phyloP scores from a whole-genome alignment of 2,113 vertebrate species.

The Oceanodroma tethys region DNA sequence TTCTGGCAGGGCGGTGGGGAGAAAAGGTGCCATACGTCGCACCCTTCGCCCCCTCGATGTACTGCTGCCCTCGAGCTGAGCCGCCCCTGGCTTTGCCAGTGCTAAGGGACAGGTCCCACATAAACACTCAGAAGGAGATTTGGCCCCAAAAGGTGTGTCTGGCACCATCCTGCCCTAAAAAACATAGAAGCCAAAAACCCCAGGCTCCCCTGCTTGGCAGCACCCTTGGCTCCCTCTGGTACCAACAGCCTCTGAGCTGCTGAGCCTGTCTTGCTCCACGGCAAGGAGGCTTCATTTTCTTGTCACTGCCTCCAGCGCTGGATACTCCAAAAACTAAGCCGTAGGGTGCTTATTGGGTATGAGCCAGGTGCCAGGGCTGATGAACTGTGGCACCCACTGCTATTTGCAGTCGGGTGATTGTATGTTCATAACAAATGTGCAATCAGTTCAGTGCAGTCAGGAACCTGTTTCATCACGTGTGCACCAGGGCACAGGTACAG shows the following conservation, averaged over 20 bases:
- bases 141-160: neutral
- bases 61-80: accelerated
- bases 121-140: neutral
- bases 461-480: neutral
- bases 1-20: neutral
- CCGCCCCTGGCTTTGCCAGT: neutral
- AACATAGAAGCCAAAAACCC: accelerated
- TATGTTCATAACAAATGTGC: neutral
- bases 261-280: neutral
- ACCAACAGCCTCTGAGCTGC: neutral
- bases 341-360: accelerated
- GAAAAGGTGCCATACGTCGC: accelerated
- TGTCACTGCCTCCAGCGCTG: neutral
- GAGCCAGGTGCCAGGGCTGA: neutral
- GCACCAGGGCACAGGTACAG: neutral
- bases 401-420: neutral
- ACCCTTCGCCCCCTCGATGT: accelerated
- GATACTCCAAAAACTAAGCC: neutral
- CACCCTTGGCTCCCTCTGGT: neutral
- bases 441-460: neutral
- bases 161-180: neutral
- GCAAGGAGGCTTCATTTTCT: neutral
- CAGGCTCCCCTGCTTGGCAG: neutral
- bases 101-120: neutral
- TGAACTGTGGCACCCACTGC: neutral